phyloP scores from a whole-genome alignment of 2,797 vertebrate species.

The Cryptoprocta ferox region DNA sequence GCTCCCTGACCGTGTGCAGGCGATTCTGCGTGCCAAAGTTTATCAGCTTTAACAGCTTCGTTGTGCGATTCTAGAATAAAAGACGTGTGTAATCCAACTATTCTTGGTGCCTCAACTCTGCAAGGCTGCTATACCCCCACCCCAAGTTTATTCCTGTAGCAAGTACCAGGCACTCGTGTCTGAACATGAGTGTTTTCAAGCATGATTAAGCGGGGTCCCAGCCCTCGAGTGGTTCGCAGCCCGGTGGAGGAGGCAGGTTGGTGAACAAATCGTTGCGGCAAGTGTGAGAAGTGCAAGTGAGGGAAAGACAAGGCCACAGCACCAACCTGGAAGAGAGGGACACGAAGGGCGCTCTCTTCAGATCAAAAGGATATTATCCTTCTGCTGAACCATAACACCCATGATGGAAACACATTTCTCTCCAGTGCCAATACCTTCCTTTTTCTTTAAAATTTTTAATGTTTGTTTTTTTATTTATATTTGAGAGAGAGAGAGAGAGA shows the following conservation, averaged over 20 bases:
- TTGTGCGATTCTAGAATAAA: neutral
- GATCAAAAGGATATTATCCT: too few relatives aligned
- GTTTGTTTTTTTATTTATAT: too few relatives aligned
- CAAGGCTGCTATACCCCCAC: neutral
- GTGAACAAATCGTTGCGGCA: neutral
- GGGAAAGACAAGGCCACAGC: neutral
- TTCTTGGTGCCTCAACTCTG: neutral
- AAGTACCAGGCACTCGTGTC: neutral
- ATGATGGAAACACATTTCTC: too few relatives aligned
- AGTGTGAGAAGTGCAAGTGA: neutral
- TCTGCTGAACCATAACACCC: too few relatives aligned
- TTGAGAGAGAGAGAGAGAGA: too few relatives aligned
- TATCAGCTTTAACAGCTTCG: neutral
- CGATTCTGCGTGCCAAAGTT: neutral
- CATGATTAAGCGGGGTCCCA: neutral
- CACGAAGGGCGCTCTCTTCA: too few relatives aligned
- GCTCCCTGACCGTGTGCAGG: neutral
- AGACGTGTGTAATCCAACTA: neutral
- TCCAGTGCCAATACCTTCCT: too few relatives aligned
- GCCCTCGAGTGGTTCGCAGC: neutral
- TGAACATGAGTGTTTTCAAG: neutral
- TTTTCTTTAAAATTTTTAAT: too few relatives aligned
- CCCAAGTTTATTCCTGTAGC: neutral
- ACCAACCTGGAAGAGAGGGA: too few relatives aligned
- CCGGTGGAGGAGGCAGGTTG: neutral